Evolutionary conservation across 2,113 vertebrate genomes (phyloP), one percentile per base, ranked within the genome.

Genomic region (Panthera tigris): DNA sequence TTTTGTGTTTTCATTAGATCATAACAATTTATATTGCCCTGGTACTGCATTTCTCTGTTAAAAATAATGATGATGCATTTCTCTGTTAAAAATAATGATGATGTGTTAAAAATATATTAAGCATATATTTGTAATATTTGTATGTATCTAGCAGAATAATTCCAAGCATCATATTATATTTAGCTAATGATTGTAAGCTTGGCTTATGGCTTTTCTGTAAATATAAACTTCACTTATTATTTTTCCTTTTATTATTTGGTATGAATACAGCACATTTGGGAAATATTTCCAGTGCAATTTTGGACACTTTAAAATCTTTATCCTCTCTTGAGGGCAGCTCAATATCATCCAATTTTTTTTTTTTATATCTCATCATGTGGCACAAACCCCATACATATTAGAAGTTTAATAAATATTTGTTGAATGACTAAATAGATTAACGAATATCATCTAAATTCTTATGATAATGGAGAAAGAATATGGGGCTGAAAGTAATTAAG

Each of bases 21-120:
- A 65, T 25, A 52, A 45, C 10, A 45, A 48, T 91, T 65, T 88
- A 4, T 86, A 87, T 78, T 71, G 15, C 76, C 63, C 11, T 88
- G 3, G 7, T 5, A 94, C 19, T 52, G 4, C 48, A 93, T 91
- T 82, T 96, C 50, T 94, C 41, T 61, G 4, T 25, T 33, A 74
- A 94, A 91, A 81, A 50, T 81, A 68, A 84, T 50, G 19, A 88
- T 73, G 48, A 66, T 65, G 25, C 48, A 93, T 91, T 82, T 96
- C 50, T 94, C 41, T 61, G 4, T 25, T 33, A 74, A 94, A 91
- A 81, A 50, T 81, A 68, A 84, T 50, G 19, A 88, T 73, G 48
- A 66, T 65, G 25, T 63, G 25, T 41, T 96, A 39, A 41, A 80
- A 55, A 33, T 45, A 63, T 69, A 74, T 93, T 90, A 93, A 85